Evolutionary conservation across 2,113 vertebrate genomes (phyloP).

Genomic region (Centrocercus urophasianus): DNA sequence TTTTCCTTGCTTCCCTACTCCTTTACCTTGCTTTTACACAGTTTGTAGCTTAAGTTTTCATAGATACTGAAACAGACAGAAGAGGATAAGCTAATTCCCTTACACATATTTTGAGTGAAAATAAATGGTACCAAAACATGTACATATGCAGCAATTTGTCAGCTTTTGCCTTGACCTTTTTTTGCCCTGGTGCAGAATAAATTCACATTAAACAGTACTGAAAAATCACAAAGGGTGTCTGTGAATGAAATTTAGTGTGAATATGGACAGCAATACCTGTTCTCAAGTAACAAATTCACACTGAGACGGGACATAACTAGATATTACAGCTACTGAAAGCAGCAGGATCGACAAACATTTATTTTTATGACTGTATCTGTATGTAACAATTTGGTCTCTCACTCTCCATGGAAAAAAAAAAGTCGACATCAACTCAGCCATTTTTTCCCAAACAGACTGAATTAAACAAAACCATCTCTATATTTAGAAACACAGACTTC

Average conservation of each 20-base stretch:
- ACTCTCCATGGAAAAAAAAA: no score
- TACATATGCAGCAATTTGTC: neutral
- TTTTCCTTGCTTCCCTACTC: slow-evolving; percentile 79
- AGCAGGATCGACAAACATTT: neutral
- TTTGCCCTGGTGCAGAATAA: neutral
- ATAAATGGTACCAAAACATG: neutral
- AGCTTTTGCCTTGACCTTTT: neutral
- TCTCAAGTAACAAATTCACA: neutral
- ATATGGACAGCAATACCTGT: neutral
- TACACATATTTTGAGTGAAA: neutral
- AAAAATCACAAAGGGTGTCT: neutral
- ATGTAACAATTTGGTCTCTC: neutral
- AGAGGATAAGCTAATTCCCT: neutral
- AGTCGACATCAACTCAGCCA: neutral
- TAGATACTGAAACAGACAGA: slow-evolving; percentile 81
- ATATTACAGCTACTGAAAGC: neutral
- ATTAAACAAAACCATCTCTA: neutral
- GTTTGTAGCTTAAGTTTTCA: slow-evolving; percentile 82
- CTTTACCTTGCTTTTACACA: slow-evolving; percentile 80
- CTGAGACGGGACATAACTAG: neutral
- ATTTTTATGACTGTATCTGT: neutral
- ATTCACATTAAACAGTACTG: neutral
- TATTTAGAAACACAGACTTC: neutral
- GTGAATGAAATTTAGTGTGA: neutral
- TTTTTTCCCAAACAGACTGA: neutral